Percentiles rank a stretch among this genome's conserved stretches.
Conservation (phyloP, 2,888 invertebrate genomes). For the Piscicola geometra region DNA sequence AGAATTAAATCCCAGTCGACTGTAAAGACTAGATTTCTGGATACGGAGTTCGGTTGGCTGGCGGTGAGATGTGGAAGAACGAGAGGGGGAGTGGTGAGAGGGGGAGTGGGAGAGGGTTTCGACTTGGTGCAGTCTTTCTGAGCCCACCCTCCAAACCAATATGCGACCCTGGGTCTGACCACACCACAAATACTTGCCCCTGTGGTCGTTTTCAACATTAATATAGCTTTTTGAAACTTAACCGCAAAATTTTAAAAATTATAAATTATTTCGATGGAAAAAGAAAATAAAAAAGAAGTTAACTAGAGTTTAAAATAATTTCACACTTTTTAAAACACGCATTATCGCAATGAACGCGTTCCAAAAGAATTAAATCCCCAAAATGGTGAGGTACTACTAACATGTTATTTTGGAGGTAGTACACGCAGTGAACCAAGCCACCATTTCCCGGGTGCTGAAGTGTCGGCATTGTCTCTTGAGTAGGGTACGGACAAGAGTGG, state of each 20-base stretch:
- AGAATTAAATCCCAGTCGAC: too few relatives aligned
- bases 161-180: constrained; percentile 48
- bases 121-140: constrained; percentile 13
- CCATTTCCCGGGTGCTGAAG: neutral
- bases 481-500: too few relatives aligned
- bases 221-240: neutral
- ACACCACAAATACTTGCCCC: constrained; percentile 43
- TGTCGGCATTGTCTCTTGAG: neutral
- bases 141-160: constrained; percentile 43
- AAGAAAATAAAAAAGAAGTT: too few relatives aligned
- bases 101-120: constrained; percentile 31
- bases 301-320: too few relatives aligned
- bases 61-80: too few relatives aligned
- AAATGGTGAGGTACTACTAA: neutral
- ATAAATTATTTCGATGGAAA: neutral
- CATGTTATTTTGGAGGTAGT: neutral
- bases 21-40: too few relatives aligned
- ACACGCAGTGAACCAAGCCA: neutral
- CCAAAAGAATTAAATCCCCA: too few relatives aligned
- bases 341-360: too few relatives aligned
- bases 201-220: neutral
- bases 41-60: too few relatives aligned
- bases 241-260: neutral
- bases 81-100: neutral
- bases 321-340: too few relatives aligned